Evolutionary conservation across 53 echinoderm and acorn worm genomes (phyloP), one percentile per base, ranked within the genome.

Genomic region (Paelopatides confundens): DNA sequence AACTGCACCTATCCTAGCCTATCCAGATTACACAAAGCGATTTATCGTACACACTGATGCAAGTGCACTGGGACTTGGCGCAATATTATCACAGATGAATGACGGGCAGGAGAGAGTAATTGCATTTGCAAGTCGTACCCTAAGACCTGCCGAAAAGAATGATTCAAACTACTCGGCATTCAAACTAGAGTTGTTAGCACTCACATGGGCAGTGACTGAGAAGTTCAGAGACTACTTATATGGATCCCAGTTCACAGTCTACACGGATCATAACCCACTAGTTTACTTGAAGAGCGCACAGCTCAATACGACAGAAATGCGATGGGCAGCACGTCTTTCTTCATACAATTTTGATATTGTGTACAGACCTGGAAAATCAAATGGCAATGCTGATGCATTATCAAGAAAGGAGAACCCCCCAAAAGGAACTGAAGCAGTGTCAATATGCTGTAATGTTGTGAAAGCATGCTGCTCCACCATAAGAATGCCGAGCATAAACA

Each of bases 11-110:
- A 54, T 92, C 10, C 85, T 92, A 15, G 92, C 88, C 26, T 85
- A 88, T 35, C 88, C 89, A 40, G 58, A 85, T 64, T 92, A 85
- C 86, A 38, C 65, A 1, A 82, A 74, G 43, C 92, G 88, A 27
- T 91, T 91, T 47, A 31, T 83, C 9, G 58, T 91, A 36, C 87
- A 87, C 71, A 91, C 91, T 10, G 91, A 91, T 87, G 91, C 87
- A 50, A 91, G 91, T 84, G 87, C 77, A 37, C 65, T 35, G 21
- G 85, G 92, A 5, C 76, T 88, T 26, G 92, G 92, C 33, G 88
- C 88, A 31, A 85, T 91, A 5, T 65, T 91, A 28, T 82, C 92
- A 21, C 92, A 91, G 63, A 65, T 26, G 10, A 82, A 82, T 29
- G 76, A 63, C 13, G 82, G 85, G 21, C 62, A 52, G 23, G 88